Percentiles rank a stretch among this genome's conserved stretches.
Evolutionary conservation across 2,797 vertebrate genomes (phyloP).

Genomic region (Buceros bicornis): DNA sequence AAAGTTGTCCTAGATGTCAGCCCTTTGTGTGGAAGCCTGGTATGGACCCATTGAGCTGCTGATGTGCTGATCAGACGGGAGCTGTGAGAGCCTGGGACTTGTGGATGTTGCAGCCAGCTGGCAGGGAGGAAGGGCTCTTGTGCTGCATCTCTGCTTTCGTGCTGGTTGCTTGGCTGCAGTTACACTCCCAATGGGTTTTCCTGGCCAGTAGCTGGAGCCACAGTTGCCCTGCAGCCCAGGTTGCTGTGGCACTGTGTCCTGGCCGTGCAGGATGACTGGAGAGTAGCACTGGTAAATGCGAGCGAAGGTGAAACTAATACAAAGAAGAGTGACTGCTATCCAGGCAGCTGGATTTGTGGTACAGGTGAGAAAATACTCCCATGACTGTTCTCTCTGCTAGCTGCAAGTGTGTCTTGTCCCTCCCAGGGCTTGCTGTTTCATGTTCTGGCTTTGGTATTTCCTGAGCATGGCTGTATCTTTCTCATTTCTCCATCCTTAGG

Average conservation of each 20-base stretch:
- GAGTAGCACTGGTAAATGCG: background rate
- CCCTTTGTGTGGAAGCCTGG: background rate
- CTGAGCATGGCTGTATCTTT: background rate
- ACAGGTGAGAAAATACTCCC: background rate
- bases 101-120: background rate
- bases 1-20: background rate
- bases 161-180: background rate
- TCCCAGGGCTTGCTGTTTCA: background rate
- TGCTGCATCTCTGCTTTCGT: background rate
- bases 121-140: background rate
- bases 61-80: background rate
- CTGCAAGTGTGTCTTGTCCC: background rate
- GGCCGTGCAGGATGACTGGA: background rate
- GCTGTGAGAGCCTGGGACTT: background rate
- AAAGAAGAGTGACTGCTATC: background rate
- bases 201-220: background rate
- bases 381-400: background rate
- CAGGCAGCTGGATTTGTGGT: background rate
- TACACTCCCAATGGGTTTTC: background rate
- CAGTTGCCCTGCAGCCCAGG: background rate
- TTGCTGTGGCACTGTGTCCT: background rate
- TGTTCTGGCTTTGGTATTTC: background rate
- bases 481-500: background rate
- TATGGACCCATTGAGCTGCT: accelerated
- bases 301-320: background rate